Evolutionary conservation across 2,888 invertebrate species (phyloP), one percentile per base, ranked within the genome.

Genomic region (Eurytoma adleriae): DNA sequence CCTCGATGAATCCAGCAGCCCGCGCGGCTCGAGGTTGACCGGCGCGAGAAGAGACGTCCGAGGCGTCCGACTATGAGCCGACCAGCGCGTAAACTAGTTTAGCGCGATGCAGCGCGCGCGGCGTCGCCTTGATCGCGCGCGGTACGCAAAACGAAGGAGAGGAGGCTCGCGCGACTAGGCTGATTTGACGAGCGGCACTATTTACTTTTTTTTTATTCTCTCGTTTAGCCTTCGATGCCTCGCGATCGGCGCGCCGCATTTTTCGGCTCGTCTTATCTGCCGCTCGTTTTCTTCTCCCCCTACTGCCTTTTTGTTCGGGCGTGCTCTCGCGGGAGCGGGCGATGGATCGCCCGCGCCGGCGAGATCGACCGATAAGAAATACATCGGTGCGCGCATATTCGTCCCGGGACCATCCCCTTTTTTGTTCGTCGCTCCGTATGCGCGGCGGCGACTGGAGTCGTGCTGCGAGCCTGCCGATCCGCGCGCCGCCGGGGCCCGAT

Each of bases 31-130:
- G 27, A 1, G 10, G 5, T 24, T 2, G 20, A 27, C 27, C 4
- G 14, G 14, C 61, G 61, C 40, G 10, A 40, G 10, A 27, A 61
- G 24, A 61, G 18, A 3, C 48, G 40, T n/a, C 27, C 54, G 16
- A 62, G n/a, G 30, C 71, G 40, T 27, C 48, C 69, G 62, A 16
- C 62, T 69, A 79, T 69, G 69, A 74, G 50, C 20, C 18, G 40
- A 4, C 16, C 57, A 50, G 40, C 71, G 66, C 12, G 71, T 74
- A 80, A 80, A 80, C 79, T 80, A 80, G 79, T 80, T 80, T 75
- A 30, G n/a, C 59, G 30, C 18, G 64, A 40, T 18, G 64, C 52
- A 52, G 24, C 24, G 64, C 20, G 24, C 52, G 50, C 64, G 52
- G 40, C 24, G 30, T 50, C 50, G 66, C 5, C 20, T 30, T 14